phyloP scores from a whole-genome alignment of 2,797 vertebrate genomes.

The Silurus aristotelis region DNA sequence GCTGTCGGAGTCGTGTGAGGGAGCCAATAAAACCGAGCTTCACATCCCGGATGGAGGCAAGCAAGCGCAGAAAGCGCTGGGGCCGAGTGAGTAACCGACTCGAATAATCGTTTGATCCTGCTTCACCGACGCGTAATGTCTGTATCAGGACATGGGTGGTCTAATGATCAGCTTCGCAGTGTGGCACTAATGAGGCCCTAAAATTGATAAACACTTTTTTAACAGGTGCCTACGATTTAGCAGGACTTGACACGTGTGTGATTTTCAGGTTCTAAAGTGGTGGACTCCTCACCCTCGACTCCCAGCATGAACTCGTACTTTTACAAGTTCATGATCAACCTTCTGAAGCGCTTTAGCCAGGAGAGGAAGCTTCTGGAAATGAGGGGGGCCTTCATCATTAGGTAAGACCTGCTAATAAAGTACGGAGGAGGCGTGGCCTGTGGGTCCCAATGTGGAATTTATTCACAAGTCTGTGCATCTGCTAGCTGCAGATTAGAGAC shows the following conservation, averaged over 20 bases:
- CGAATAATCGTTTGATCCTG: neutral
- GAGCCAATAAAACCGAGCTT: constrained; percentile 77
- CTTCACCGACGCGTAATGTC: neutral
- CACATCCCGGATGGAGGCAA: constrained; percentile 75
- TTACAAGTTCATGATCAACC: constrained; percentile 99
- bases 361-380: constrained; percentile 92
- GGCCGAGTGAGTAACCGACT: constrained; percentile 52
- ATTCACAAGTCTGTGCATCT: neutral
- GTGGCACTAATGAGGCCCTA: neutral
- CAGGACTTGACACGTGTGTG: neutral
- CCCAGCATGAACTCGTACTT: constrained; percentile 99
- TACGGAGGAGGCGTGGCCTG: neutral
- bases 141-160: too few species aligned
- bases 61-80: constrained; percentile 67
- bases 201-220: neutral
- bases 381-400: constrained; percentile 95
- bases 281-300: constrained; percentile 88
- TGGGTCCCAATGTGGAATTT: neutral
- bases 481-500: neutral
- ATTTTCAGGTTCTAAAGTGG: constrained; percentile 73
- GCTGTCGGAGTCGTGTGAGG: constrained; percentile 67
- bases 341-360: constrained; percentile 91
- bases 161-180: neutral
- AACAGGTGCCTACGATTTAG: neutral
- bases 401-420: constrained; percentile 64